Conservation (phyloP, 2,113 vertebrate genomes). For the Grantiella picta region DNA sequence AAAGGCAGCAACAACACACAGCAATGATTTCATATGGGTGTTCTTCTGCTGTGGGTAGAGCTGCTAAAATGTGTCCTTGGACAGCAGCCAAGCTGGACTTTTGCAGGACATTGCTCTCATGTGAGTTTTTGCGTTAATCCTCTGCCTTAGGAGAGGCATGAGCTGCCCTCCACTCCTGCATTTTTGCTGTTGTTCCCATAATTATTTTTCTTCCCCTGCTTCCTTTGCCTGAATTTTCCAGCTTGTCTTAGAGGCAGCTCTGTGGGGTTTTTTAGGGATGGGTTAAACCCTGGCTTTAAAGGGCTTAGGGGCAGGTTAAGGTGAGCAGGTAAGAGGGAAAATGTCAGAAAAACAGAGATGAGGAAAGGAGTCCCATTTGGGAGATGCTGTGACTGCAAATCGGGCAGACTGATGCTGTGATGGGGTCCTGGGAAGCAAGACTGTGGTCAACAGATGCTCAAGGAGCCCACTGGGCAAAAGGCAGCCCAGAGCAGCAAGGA, state of each 20-base stretch:
- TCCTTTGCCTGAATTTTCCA: background rate
- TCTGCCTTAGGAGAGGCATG: background rate
- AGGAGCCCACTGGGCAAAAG: background rate
- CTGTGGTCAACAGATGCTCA: background rate
- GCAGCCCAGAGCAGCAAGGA: background rate
- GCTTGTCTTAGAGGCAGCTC: background rate
- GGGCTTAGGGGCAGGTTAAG: background rate
- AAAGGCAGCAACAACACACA: background rate
- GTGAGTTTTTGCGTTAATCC: background rate
- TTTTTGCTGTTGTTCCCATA: background rate
- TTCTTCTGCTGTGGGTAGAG: background rate
- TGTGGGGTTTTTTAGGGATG: background rate
- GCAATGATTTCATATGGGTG: background rate
- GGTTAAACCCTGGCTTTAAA: background rate
- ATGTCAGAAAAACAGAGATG: background rate
- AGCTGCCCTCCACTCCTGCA: background rate
- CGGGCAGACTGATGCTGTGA: background rate
- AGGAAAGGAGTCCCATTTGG: background rate
- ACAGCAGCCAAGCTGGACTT: background rate
- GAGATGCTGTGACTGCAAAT: background rate
- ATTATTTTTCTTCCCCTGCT: background rate
- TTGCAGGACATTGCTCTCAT: background rate
- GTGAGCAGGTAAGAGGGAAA: background rate
- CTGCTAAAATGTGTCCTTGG: background rate
- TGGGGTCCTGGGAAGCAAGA: background rate